A percentile compares a stretch with the other conserved stretches of the same genome.
Evolutionary conservation across 2,797 vertebrate species (phyloP).

Genomic region (Neosalanx taihuensis): DNA sequence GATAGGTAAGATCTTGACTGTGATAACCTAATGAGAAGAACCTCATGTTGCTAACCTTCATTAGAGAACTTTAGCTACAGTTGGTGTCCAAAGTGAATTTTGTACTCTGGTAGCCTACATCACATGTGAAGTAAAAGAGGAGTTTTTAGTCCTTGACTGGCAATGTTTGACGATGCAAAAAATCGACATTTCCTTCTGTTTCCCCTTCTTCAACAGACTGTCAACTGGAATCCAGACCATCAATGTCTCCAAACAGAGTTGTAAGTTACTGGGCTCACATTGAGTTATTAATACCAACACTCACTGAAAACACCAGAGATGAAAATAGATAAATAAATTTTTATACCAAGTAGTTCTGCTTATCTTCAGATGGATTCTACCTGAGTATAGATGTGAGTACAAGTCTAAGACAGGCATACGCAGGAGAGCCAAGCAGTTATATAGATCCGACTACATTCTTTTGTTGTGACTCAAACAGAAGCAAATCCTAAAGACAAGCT

Average conservation of each 20-base stretch:
- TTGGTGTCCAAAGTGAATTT: no score
- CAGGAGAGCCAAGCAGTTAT: neutral
- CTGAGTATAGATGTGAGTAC: no score
- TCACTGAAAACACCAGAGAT: neutral
- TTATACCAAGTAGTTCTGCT: no score
- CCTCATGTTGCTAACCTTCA: neutral
- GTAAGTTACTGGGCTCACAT: constrained; percentile 52
- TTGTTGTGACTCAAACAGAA: neutral
- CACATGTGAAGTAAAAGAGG: no score
- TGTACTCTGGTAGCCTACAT: no score
- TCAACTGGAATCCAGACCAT: constrained; percentile 62
- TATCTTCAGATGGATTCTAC: no score
- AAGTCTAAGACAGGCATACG: no score
- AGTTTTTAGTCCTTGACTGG: neutral
- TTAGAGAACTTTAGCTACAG: neutral
- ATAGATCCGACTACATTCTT: neutral
- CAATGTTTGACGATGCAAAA: neutral
- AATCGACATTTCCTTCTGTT: neutral
- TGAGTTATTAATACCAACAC: neutral
- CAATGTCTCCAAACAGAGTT: constrained; percentile 60
- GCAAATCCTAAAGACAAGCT: neutral
- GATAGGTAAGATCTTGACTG: constrained; percentile 53
- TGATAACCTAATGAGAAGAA: neutral
- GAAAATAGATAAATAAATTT: no score
- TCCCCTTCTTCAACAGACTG: constrained; percentile 49